phyloP scores from a whole-genome alignment of 2,113 vertebrate genomes.

The Genyomyrus donnyi region DNA sequence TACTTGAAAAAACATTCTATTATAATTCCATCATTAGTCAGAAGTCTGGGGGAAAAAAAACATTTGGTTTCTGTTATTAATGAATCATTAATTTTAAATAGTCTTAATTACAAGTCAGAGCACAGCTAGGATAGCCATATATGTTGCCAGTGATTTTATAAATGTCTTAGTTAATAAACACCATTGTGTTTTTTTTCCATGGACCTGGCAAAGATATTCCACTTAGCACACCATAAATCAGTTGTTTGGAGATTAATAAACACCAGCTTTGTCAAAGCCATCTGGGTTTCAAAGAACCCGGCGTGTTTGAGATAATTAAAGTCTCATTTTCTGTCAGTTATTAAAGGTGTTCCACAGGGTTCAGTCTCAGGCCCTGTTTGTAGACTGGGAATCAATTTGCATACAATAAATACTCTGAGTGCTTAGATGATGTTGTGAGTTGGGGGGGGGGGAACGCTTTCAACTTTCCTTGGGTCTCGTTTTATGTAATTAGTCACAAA shows the following conservation, averaged over 20 bases:
- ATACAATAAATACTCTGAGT: constrained; percentile 4
- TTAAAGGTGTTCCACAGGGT: not conserved
- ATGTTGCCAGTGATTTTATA: constrained; percentile 4
- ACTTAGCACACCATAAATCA: constrained; percentile 1
- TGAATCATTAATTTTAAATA: constrained; percentile 13
- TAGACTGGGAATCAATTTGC: not conserved
- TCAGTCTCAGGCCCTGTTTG: not conserved
- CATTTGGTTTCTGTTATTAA: constrained; percentile 4
- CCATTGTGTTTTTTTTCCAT: not conserved
- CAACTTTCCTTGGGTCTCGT: not conserved
- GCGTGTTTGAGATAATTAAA: not conserved
- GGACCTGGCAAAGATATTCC: not conserved
- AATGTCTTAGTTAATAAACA: constrained; percentile 12
- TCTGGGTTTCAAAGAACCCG: constrained; percentile 4
- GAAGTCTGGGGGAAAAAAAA: not conserved
- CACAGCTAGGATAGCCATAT: not conserved
- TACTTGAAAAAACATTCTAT: not conserved
- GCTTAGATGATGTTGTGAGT: not conserved
- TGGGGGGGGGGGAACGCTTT: not conserved
- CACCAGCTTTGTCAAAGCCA: not conserved
- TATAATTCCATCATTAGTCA: not conserved
- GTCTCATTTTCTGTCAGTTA: not conserved
- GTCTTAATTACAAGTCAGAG: constrained; percentile 11
- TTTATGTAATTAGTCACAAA: not conserved
- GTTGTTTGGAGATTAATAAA: not conserved